A percentile compares a stretch with the other conserved stretches of the same genome.
These are phyloP conservation scores for Theodoxus fluviatilis DNA, from an alignment of 2,888 invertebrate genomes.

Conservation along the genomic window DNA sequence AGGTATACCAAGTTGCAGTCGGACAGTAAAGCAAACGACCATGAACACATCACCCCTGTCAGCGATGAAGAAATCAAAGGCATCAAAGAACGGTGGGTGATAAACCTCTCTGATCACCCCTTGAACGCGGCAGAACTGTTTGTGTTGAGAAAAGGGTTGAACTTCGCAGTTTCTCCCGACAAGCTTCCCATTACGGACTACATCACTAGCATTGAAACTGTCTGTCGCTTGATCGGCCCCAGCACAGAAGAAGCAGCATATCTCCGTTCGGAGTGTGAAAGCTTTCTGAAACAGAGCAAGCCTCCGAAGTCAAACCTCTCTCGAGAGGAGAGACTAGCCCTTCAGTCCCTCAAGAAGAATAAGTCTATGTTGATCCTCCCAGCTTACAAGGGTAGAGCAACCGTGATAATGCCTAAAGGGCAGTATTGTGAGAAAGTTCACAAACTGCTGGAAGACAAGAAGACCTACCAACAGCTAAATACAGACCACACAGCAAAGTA, in stretches of 20 bases:
- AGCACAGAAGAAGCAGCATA: not conserved
- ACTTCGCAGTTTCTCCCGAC: conserved; percentile 1
- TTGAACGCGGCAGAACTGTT: not conserved
- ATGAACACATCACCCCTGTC: not conserved
- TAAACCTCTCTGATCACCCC: not conserved
- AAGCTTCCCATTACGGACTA: conserved; percentile 8
- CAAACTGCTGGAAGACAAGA: not conserved
- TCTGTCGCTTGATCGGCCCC: not conserved
- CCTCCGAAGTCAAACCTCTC: conserved; percentile 3
- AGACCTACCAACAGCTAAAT: conserved; percentile 7
- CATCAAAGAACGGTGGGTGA: conserved; percentile 3
- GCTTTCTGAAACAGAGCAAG: too few species aligned
- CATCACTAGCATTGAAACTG: conserved; percentile 6
- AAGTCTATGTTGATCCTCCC: not conserved
- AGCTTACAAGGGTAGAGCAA: not conserved
- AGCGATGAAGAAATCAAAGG: not conserved
- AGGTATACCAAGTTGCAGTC: not conserved
- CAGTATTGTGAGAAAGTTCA: not conserved
- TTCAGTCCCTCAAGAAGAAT: not conserved
- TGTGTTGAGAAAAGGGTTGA: conserved; percentile 1
- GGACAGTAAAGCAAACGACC: not conserved
- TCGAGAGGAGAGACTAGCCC: not conserved
- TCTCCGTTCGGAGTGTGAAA: not conserved
- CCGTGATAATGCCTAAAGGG: not conserved
- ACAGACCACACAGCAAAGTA: not conserved